Percentiles rank a stretch among this genome's conserved stretches.
Conservation (phyloP, 2,113 vertebrate species). For the Marmota monax region DNA sequence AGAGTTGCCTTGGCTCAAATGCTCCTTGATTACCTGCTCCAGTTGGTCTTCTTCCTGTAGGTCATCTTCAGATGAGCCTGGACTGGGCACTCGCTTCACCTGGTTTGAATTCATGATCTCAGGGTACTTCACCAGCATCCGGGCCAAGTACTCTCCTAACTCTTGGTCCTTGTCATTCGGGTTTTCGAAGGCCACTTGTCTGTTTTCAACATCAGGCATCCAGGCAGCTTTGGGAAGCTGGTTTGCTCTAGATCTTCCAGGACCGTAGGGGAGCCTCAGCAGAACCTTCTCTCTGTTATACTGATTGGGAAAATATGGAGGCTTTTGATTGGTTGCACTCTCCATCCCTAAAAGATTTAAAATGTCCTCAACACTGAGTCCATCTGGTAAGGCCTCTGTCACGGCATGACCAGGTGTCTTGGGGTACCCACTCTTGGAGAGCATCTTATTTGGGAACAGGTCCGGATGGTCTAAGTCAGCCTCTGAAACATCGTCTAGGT, state of each 20-base stretch:
- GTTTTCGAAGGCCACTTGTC: constrained; percentile 89
- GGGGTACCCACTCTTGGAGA: constrained; percentile 85
- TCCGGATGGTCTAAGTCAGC: constrained; percentile 83
- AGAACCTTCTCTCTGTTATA: constrained; percentile 88
- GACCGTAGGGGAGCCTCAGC: constrained; percentile 86
- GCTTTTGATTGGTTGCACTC: constrained; percentile 87
- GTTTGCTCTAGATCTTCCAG: constrained; percentile 85
- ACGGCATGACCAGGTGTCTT: constrained; percentile 83
- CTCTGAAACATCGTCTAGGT: constrained; percentile 85
- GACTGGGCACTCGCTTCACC: constrained; percentile 86
- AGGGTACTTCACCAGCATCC: constrained; percentile 91
- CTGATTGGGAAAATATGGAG: constrained; percentile 86
- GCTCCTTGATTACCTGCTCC: constrained; percentile 90
- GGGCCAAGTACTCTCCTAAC: constrained; percentile 92
- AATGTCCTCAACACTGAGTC: constrained; percentile 92
- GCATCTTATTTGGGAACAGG: constrained; percentile 86
- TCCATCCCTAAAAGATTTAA: constrained; percentile 92
- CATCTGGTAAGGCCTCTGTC: constrained; percentile 89
- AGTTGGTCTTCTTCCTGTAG: constrained; percentile 85
- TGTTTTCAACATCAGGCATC: constrained; percentile 85
- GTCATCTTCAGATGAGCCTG: constrained; percentile 84
- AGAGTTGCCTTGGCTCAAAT: constrained; percentile 88
- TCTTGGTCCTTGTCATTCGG: constrained; percentile 91
- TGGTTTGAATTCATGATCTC: constrained; percentile 87
- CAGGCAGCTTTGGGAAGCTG: constrained; percentile 85